Base-by-base conservation (phyloP, 2,888 invertebrate species). In the Choreutis nemorana region DNA sequence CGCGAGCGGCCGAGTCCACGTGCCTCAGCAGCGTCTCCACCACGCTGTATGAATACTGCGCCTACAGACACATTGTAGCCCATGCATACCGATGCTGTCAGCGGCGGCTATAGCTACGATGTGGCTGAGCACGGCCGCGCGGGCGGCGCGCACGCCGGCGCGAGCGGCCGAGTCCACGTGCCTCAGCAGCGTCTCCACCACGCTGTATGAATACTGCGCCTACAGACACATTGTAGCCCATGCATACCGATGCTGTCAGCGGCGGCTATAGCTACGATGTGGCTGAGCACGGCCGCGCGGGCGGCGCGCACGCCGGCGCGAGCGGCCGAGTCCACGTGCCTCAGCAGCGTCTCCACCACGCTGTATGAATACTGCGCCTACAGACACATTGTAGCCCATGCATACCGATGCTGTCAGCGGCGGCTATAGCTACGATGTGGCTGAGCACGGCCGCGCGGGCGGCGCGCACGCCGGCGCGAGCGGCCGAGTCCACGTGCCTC, bases 361-460 rank as follows among this genome's bases (percentile, higher is more conserved):
- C 96, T 93, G 68, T 97, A 97, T 11, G 97, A 95, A 78, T 98
- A 97, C 72, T 98, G 97, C 13, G 95, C 94, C 89, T 97, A 78
- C 9, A 62, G 3, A 24, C 4, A 27, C 7, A 22, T 13, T 29
- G 3, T n/a, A n/a, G n/a, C n/a, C n/a, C n/a, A n/a, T n/a, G n/a
- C n/a, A n/a, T n/a, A 23, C 89, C 94, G 27, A 94, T 92, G 63
- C 94, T 93, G 70, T 95, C 94, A 2, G 92, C 93, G 18, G 97
- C 97, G 23, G 98, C 96, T 42, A 97, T 96, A 26, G 96, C 90
- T 33, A 98, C 97, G 31, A 98, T 97, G 68, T 95, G 93, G 20
- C 94, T 92, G 33, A 99, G 83, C 10, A 97, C 97, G 42, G 93
- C 90, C 5, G 97, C 97, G 39, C 99, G 89, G 33, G 95, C 95